A percentile compares a stretch with the other conserved stretches of the same genome.
These are phyloP conservation scores for Oryctes rhinoceros DNA, from an alignment of 1,140 invertebrate genomes.

Conservation along the genomic window DNA sequence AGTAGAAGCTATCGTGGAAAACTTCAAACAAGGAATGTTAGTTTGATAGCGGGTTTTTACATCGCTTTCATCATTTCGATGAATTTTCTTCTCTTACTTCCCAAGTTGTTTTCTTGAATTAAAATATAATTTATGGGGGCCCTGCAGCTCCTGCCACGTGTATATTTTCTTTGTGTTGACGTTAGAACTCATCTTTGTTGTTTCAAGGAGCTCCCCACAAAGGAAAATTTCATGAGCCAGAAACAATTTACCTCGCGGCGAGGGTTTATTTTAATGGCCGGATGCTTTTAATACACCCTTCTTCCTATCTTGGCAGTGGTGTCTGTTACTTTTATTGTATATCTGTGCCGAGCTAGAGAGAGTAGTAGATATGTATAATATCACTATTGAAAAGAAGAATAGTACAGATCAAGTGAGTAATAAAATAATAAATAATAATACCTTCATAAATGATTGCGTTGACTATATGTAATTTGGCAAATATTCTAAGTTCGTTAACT, in stretches of 20 bases:
- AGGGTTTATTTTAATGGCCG: slow-evolving; percentile 43
- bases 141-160: background rate
- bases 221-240: slow-evolving; percentile 37
- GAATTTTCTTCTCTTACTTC: background rate
- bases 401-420: too few relatives aligned
- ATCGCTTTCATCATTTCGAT: background rate
- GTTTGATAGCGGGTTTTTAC: too few relatives aligned
- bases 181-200: slow-evolving; percentile 38
- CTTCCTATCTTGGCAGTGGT: background rate
- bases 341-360: background rate
- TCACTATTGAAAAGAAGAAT: too few relatives aligned
- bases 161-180: slow-evolving; percentile 11
- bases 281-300: slow-evolving; percentile 42
- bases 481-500: too few relatives aligned
- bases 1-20: too few relatives aligned
- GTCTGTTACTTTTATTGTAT: slow-evolving; percentile 16
- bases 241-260: slow-evolving; percentile 39
- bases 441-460: too few relatives aligned
- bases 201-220: slow-evolving; percentile 38
- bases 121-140: background rate
- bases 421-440: too few relatives aligned
- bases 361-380: background rate
- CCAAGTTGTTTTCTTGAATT: background rate
- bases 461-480: too few relatives aligned
- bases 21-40: too few relatives aligned